These are phyloP conservation scores for Hofmannophila pseudospretella DNA, from an alignment of 2,888 invertebrate genomes.

Conservation along the genomic window DNA sequence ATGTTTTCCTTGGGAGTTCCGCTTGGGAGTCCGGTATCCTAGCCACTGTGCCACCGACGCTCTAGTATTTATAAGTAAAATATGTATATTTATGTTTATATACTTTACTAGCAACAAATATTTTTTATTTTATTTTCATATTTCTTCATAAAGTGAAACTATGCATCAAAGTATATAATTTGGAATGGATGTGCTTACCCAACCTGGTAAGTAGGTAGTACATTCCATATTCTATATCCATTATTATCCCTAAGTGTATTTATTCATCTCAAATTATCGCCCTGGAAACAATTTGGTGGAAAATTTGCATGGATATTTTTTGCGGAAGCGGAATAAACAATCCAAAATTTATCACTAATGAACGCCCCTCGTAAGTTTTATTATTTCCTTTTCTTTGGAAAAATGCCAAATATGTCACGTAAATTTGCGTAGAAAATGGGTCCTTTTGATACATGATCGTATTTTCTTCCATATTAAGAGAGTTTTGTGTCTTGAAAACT, in stretches of 20 bases:
- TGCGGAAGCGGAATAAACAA: conserved; percentile 24
- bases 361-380: conserved; percentile 26
- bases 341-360: conserved; percentile 24
- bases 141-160: too few relatives aligned
- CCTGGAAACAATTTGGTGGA: conserved; percentile 14
- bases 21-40: too few relatives aligned
- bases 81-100: too few relatives aligned
- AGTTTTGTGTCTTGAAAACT: conserved; percentile 21
- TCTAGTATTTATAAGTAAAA: too few relatives aligned
- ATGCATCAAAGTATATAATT: too few relatives aligned
- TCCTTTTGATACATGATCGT: conserved; percentile 27
- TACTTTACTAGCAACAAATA: too few relatives aligned
- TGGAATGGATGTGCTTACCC: too few relatives aligned
- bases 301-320: conserved; percentile 32
- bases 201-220: too few relatives aligned
- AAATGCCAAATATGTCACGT: conserved; percentile 30
- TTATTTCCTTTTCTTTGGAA: conserved; percentile 27
- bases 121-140: too few relatives aligned
- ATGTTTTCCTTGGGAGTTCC: too few relatives aligned
- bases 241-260: not conserved
- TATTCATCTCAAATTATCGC: conserved; percentile 7
- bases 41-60: too few relatives aligned
- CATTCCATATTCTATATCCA: too few relatives aligned
- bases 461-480: conserved; percentile 24
- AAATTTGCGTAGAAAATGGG: conserved; percentile 31